Percentiles rank a stretch among this genome's conserved stretches.
Evolutionary conservation across 1,140 invertebrate genomes (phyloP).

Genomic region (Drosophila tani): DNA sequence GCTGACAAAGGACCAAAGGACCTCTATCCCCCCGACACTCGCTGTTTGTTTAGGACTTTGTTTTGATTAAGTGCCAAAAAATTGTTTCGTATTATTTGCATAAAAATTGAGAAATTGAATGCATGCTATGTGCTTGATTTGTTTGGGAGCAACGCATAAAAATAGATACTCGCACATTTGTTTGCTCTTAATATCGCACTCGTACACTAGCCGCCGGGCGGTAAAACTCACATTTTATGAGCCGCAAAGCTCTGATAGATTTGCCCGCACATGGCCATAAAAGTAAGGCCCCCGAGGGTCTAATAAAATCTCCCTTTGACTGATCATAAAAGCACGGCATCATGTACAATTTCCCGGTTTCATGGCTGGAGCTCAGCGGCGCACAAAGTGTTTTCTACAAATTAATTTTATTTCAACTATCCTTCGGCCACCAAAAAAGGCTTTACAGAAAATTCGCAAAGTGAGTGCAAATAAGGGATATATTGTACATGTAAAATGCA

Average conservation of each 20-base stretch:
- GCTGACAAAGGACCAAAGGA: constrained; percentile 21
- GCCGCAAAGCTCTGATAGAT: constrained; percentile 73
- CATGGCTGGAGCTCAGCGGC: constrained; percentile 11
- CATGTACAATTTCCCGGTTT: constrained; percentile 23
- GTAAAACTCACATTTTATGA: constrained; percentile 58
- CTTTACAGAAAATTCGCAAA: not conserved
- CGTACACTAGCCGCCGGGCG: constrained; percentile 17
- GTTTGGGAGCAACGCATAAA: constrained; percentile 34
- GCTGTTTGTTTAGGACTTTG: constrained; percentile 72
- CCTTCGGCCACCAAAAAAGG: not conserved
- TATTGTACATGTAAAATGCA: not conserved
- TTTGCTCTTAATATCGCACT: constrained; percentile 15
- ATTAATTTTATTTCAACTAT: constrained; percentile 47
- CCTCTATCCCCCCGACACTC: not conserved
- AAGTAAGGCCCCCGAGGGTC: constrained; percentile 48
- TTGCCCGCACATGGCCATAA: constrained; percentile 64
- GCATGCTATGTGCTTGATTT: constrained; percentile 57
- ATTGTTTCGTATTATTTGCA: constrained; percentile 74
- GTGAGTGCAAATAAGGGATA: not conserved
- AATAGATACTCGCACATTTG: constrained; percentile 43
- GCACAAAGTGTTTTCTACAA: constrained; percentile 28
- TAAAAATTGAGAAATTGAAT: constrained; percentile 72
- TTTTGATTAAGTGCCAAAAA: constrained; percentile 76
- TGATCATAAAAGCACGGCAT: constrained; percentile 49
- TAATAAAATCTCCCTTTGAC: constrained; percentile 63